Base-by-base conservation (phyloP, 2,113 vertebrate genomes). In the Crocuta crocuta region DNA sequence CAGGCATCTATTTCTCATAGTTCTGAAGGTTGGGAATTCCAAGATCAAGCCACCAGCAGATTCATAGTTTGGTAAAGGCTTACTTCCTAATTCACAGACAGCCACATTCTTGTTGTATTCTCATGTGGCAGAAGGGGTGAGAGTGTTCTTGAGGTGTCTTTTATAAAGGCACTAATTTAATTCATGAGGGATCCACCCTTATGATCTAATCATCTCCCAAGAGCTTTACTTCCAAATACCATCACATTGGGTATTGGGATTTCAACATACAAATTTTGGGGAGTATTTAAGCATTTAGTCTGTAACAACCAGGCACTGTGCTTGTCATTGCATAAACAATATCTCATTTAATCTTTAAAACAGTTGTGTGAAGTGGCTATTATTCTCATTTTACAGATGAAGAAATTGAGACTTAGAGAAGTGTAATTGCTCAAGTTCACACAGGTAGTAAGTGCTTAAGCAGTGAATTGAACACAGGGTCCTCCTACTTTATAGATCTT, bases 321-420 rank as follows among this genome's bases (percentile, higher is more conserved):
- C 45, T 74, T 74, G 17, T 48, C 19, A 90, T 90, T 68, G n/a
- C 5, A 19, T 50, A 73, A 71, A 43, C 10, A 66, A 66, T 28
- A n/a, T 39, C 35, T 90, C 39, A 71, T 84, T 96, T 78, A 28
- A 73, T 79, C 2, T 5, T 70, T 17, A 68, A 39, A 78, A 76
- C 13, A 83, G 39, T 10, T 39, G 11, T 31, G 21, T 7, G 45
- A 90, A 80, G 63, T 28, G 50, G 16, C 86, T 93, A 19, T 80
- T 83, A 33, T 90, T 78, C 68, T 89, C 33, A 26, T 48, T 84
- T 96, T 39, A 85, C 28, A 94, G 74, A 66, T 55, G 66, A 86
- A 16, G 26, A 90, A 65, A 91, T n/a, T 10, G 71, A 94, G 53
- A 35, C 23, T 73, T 5, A 50, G 33, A 33, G 28, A 71, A 73